Percentiles rank a stretch among this genome's conserved stretches.
Evolutionary conservation across 2,888 invertebrate genomes (phyloP).

Genomic region (Zhengitettix transpicula): DNA sequence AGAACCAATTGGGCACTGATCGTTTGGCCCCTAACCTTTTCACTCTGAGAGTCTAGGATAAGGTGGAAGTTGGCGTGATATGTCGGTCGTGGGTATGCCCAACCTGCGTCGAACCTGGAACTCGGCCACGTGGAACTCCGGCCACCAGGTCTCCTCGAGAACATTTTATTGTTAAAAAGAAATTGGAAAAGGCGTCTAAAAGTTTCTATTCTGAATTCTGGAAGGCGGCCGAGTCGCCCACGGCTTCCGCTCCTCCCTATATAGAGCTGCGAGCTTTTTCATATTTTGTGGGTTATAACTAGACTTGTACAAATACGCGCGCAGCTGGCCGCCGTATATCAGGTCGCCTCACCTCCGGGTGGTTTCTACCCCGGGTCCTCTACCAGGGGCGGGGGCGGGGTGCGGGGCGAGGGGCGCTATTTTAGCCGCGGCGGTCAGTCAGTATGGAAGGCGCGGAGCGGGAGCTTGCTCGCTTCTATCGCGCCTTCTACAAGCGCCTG

Average conservation of each 20-base stretch:
- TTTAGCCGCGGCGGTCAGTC: not conserved
- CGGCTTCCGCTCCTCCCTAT: no score
- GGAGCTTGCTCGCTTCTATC: slow-evolving; percentile 33
- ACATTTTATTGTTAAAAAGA: not conserved
- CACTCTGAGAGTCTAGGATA: no score
- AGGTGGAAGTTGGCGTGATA: no score
- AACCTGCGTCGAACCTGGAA: not conserved
- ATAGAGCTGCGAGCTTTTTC: no score
- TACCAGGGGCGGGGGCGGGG: not conserved
- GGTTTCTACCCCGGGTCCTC: not conserved
- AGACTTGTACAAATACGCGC: not conserved
- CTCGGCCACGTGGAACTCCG: not conserved
- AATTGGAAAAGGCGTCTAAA: not conserved
- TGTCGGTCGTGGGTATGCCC: no score
- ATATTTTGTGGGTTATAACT: no score
- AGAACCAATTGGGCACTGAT: no score
- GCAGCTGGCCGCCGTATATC: not conserved
- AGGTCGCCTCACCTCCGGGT: not conserved
- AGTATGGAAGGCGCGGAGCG: slow-evolving; percentile 9
- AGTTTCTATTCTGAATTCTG: not conserved
- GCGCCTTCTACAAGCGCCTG: slow-evolving; percentile 35
- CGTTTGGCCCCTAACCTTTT: no score
- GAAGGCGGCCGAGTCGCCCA: not conserved
- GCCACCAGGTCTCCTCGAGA: not conserved
- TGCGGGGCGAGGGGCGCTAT: not conserved